These are phyloP conservation scores for Isaurus tuberculatus DNA, from an alignment of 92 coral and sea anemone genomes.

Conservation along the genomic window DNA sequence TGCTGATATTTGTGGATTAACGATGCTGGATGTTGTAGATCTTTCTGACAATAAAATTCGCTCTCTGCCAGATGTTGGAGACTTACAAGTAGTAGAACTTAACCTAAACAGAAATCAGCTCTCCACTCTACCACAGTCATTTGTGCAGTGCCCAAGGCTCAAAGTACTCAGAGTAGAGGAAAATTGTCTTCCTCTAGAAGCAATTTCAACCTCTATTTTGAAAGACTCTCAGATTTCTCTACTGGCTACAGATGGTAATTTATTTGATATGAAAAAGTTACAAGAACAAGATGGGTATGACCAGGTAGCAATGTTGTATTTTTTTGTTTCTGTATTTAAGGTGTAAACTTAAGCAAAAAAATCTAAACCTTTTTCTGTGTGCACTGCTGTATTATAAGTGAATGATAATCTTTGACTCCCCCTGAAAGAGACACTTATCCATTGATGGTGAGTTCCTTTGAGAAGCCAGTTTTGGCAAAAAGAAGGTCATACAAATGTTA, in stretches of 20 bases:
- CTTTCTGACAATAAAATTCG: conserved; percentile 83
- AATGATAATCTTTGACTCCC: too few relatives aligned
- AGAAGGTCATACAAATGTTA: too few relatives aligned
- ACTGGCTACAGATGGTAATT: conserved; percentile 88
- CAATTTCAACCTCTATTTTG: conserved; percentile 69
- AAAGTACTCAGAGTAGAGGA: conserved; percentile 91
- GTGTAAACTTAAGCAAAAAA: neutral
- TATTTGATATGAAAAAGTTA: conserved; percentile 80
- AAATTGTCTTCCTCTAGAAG: conserved; percentile 80
- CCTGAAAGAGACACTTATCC: too few relatives aligned
- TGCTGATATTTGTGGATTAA: conserved; percentile 71
- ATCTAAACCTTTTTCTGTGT: too few relatives aligned
- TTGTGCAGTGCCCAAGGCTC: conserved; percentile 79
- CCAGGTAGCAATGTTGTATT: conserved; percentile 61
- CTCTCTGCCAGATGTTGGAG: conserved; percentile 79
- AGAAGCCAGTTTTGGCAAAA: too few relatives aligned
- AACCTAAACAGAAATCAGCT: conserved; percentile 86
- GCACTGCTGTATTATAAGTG: too few relatives aligned
- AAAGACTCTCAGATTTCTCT: conserved; percentile 85
- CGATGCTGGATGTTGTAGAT: conserved; percentile 83
- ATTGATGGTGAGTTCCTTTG: too few relatives aligned
- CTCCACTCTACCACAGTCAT: conserved; percentile 67
- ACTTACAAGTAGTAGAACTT: conserved; percentile 86
- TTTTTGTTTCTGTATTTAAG: neutral
- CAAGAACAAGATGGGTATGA: conserved; percentile 87